Conservation (phyloP, 2,888 invertebrate species). For the Drosophila atroscutellata region DNA sequence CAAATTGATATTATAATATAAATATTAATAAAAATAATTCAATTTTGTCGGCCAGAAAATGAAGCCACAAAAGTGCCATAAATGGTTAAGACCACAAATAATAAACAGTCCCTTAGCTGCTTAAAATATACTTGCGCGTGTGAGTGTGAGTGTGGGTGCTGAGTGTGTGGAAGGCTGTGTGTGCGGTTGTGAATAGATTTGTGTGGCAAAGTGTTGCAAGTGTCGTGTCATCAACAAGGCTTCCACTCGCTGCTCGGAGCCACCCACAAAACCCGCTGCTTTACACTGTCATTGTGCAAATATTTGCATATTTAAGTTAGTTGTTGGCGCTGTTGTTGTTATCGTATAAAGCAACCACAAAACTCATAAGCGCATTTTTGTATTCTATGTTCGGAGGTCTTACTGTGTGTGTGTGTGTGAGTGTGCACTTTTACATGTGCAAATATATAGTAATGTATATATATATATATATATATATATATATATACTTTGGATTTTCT, state of each 20-base stretch:
- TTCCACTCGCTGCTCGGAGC: constrained; percentile 13
- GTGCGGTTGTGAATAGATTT: not conserved
- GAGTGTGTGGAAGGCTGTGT: not conserved
- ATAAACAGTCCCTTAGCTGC: constrained; percentile 52
- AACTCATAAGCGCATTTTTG: constrained; percentile 79
- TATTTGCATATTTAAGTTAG: constrained; percentile 80
- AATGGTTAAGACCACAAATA: constrained; percentile 57
- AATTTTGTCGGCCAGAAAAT: constrained; percentile 46
- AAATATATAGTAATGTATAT: constrained; percentile 6
- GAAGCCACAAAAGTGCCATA: constrained; percentile 59
- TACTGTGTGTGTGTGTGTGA: constrained; percentile 12
- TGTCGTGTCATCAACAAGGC: constrained; percentile 70
- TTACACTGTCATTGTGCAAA: constrained; percentile 72
- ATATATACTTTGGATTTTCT: constrained; percentile 48
- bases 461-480: not conserved
- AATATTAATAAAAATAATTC: constrained; percentile 61
- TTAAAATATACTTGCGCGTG: constrained; percentile 6
- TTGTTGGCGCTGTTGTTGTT: constrained; percentile 41
- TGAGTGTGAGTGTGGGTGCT: constrained; percentile 4
- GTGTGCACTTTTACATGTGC: constrained; percentile 5
- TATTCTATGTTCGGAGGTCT: constrained; percentile 23
- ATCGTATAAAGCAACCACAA: constrained; percentile 62
- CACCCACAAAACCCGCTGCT: constrained; percentile 7
- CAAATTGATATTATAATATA: constrained; percentile 51
- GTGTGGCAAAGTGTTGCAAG: constrained; percentile 58